Conservation (phyloP, 2,888 invertebrate genomes). For the Biston stratarius region DNA sequence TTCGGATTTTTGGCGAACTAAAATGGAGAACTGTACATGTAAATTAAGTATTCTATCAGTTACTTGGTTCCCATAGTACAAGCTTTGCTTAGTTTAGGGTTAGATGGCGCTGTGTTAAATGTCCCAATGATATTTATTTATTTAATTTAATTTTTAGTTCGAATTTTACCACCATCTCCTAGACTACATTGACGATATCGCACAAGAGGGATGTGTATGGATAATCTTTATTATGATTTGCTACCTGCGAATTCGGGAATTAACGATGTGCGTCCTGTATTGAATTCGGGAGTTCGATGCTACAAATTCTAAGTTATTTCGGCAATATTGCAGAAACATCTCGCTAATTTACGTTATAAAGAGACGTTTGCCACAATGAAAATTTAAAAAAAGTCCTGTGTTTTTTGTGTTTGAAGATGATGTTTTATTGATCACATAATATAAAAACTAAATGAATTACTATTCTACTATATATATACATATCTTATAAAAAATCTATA, state of each 20-base stretch:
- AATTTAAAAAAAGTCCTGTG: no score
- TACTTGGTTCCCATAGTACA: no score
- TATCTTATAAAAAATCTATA: no score
- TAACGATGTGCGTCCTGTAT: conserved; percentile 36
- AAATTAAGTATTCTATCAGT: no score
- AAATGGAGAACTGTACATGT: not conserved
- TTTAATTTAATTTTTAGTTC: no score
- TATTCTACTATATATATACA: no score
- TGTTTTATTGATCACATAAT: no score
- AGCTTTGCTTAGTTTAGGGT: no score
- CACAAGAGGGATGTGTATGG: conserved; percentile 37
- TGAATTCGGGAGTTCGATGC: conserved; percentile 29
- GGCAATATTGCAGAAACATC: not conserved
- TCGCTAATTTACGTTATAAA: not conserved
- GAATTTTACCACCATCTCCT: conserved; percentile 17
- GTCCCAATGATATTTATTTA: no score
- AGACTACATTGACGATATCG: conserved; percentile 33
- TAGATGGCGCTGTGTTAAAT: no score
- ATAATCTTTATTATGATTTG: conserved; percentile 47
- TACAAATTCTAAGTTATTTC: conserved; percentile 15
- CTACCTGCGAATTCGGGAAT: conserved; percentile 41
- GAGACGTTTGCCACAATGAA: not conserved
- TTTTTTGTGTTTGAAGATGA: no score
- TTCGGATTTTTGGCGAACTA: not conserved
- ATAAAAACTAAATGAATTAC: no score